Conservation (phyloP, 2,888 invertebrate species). For the Eilema griseolum region DNA sequence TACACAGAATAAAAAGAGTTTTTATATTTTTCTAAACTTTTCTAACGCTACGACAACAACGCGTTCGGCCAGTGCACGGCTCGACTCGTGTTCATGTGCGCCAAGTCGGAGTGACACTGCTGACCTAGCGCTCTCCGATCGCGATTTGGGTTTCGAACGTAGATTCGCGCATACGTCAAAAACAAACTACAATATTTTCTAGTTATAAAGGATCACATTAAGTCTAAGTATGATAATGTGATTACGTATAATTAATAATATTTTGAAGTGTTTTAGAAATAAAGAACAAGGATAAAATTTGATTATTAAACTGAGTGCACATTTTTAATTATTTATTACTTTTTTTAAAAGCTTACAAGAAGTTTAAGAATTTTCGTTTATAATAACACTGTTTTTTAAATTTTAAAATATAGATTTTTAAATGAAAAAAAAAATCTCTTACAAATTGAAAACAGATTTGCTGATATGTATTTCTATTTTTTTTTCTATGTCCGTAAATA, state of each 20-base stretch:
- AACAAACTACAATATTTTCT: neutral
- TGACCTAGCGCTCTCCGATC: conserved; percentile 56
- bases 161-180: conserved; percentile 58
- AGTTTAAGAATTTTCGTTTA: too few species aligned
- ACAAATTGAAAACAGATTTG: too few species aligned
- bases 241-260: neutral
- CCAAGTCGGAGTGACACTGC: conserved; percentile 60
- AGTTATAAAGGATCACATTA: neutral
- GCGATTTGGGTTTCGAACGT: conserved; percentile 57
- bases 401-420: too few species aligned
- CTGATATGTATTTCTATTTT: too few species aligned
- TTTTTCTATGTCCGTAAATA: too few species aligned
- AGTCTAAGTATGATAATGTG: neutral
- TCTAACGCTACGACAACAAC: conserved; percentile 33
- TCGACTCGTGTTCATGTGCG: conserved; percentile 51
- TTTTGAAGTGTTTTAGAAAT: neutral
- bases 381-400: too few species aligned
- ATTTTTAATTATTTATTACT: neutral
- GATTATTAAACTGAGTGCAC: neutral
- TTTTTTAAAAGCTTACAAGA: too few species aligned
- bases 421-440: too few species aligned
- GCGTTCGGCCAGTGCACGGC: conserved; percentile 28
- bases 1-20: conserved; percentile 19
- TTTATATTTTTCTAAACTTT: conserved; percentile 35
- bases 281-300: neutral